Base-by-base conservation (phyloP, 2,888 invertebrate species). In the Macrosoma leucophasiata region DNA sequence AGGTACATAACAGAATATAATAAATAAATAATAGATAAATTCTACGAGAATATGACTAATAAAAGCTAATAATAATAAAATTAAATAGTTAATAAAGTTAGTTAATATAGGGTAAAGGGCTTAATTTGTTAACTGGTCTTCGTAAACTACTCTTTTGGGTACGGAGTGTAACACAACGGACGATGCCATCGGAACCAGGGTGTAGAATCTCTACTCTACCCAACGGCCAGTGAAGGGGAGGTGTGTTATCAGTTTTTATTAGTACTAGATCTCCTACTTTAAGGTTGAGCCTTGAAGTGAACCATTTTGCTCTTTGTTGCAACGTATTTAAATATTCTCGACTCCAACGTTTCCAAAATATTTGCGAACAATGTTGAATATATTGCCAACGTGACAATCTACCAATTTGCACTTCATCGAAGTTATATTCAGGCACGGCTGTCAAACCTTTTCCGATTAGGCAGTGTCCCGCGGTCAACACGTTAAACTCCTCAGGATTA, bases 401-500 rank as follows among this genome's bases (percentile, higher is more conserved):
- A 12, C 23, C 29, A 3, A 36, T 6, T 11, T 21, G 11, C 8
- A 22, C 13, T 7, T 36, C 30, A 3, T 24, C 2, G 4, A 36
- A 3, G 13, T 33, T 19, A 21, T 25, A 27, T 20, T 36, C 33
- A 2, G 38, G 38, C 6, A 31, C 33, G 13, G 35, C 26, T 6
- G 18, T 5, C 12, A 38, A 13, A 22, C 28, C 27, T 13, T 29
- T 20, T 1, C 38, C 38, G 4, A 33, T 24, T n/a, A 38, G 9
- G 28, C 38, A 38, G n/a, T 36, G 36, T 9, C 36, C 40, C 4
- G 36, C 25, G 10, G 41, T 41, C 21, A 41, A 6, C 8, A 41
- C 36, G 5, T 36, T 20, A 25, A 36, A 34, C 12, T 40, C 36
- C 6, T 36, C 33, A 2, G 34, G 36, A 22, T 36, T 32, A 7